Percentiles rank a stretch among this genome's conserved stretches.
These are phyloP conservation scores for Acholoe squamosa DNA, from an alignment of 2,888 invertebrate species.

Conservation along the genomic window DNA sequence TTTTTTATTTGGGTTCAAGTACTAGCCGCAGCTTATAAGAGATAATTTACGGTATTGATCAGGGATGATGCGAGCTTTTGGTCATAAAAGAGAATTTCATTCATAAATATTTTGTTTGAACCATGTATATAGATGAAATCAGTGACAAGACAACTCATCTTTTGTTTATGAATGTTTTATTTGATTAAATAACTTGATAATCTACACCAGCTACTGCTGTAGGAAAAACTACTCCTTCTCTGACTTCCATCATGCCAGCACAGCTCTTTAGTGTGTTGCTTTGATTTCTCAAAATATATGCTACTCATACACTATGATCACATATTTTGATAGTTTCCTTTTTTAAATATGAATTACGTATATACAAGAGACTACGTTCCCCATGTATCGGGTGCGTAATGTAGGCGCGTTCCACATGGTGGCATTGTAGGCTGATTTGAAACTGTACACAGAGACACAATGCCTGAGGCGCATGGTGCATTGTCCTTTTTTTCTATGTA, in stretches of 20 bases:
- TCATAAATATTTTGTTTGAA: too few relatives aligned
- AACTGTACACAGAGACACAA: constrained; percentile 29
- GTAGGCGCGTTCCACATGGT: neutral
- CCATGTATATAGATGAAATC: too few relatives aligned
- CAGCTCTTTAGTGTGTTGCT: neutral
- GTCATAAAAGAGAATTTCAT: too few relatives aligned
- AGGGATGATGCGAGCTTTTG: too few relatives aligned
- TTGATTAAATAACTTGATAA: constrained; percentile 29
- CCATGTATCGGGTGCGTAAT: neutral
- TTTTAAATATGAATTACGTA: constrained; percentile 45
- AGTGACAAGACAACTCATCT: too few relatives aligned
- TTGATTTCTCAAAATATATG: constrained; percentile 54
- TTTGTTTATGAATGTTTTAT: constrained; percentile 38
- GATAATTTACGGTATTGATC: too few relatives aligned
- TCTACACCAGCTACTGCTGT: constrained; percentile 46
- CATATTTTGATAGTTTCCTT: constrained; percentile 48
- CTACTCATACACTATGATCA: constrained; percentile 36
- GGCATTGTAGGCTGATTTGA: neutral
- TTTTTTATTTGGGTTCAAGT: too few relatives aligned
- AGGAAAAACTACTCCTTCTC: constrained; percentile 47
- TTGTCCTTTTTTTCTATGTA: neutral
- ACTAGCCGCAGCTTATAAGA: too few relatives aligned
- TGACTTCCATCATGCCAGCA: constrained; percentile 29
- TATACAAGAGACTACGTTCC: constrained; percentile 56
- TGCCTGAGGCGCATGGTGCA: neutral